Base-by-base conservation (phyloP, 2,113 vertebrate species). In the Spilogale gracilis region DNA sequence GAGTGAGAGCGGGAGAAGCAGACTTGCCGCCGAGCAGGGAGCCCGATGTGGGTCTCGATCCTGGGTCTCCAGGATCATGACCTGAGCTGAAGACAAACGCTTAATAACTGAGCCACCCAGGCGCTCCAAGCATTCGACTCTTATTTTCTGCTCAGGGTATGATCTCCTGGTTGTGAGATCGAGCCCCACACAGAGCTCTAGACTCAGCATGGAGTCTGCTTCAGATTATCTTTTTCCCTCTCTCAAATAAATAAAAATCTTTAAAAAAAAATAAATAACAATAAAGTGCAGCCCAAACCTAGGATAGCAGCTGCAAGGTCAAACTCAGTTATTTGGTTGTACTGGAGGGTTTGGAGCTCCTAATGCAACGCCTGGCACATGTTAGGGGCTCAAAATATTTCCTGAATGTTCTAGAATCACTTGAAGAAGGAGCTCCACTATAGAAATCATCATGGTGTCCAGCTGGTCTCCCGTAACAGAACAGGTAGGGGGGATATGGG, bases 301-400 rank as follows among this genome's bases (percentile, higher is more conserved):
- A 8, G 1, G 1, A 27, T 7, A 74, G 38, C 23, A 18, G 9
- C 45, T 32, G 56, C 4, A 7, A 11, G 16, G 32, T 48, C 79
- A 54, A 14, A 23, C 25, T 54, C 6, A 1, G 52, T 13, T 17
- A 52, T 27, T 9, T 52, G 56, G 94, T 38, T 58, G 56, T 38
- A 16, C 63, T 48, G 38, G 43, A 78, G 67, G 60, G 50, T 38
- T 60, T 58, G 27, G 23, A 73, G 21, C 25, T 50, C 58, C 91
- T 13, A 61, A 32, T 2, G 0, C 20, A n/a, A 61, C 0, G 9
- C 16, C 56, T 0, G 0, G 45, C 3, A 21, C 61, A 25, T 4
- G 14, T 69, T 6, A 84, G 52, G 6, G 16, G 6, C 65, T 48
- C 73, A 11, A 5, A 38, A n/a, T 48, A 43, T 50, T 48, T 89